Conservation (phyloP, 1,140 invertebrate genomes). For the Sycobia sp. region DNA sequence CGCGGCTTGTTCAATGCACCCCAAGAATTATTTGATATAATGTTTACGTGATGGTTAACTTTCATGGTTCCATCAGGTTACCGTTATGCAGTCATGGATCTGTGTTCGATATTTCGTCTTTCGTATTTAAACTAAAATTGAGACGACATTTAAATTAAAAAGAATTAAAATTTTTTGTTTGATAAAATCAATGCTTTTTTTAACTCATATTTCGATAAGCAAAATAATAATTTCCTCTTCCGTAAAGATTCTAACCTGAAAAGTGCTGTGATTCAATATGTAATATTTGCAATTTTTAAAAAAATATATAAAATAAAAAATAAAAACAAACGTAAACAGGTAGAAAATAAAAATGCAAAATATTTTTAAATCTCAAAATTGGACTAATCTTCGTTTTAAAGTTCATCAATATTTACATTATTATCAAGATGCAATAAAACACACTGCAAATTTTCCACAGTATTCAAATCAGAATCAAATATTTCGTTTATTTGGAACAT, state of each 20-base stretch:
- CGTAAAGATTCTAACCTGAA: conserved; percentile 28
- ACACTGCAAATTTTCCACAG: conserved; percentile 1
- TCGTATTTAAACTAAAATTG: too few relatives aligned
- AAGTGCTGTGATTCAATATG: neutral
- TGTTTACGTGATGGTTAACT: too few relatives aligned
- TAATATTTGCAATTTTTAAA: conserved; percentile 1
- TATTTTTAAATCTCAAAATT: conserved; percentile 37
- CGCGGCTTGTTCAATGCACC: too few relatives aligned
- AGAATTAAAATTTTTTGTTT: too few relatives aligned
- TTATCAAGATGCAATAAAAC: neutral
- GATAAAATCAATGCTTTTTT: too few relatives aligned
- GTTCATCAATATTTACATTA: conserved; percentile 25
- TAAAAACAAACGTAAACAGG: neutral
- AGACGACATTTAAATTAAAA: too few relatives aligned
- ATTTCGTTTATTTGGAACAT: conserved; percentile 31
- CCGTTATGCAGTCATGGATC: too few relatives aligned
- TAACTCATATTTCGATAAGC: too few relatives aligned
- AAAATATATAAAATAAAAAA: conserved; percentile 4
- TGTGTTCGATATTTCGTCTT: too few relatives aligned
- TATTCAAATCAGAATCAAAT: conserved; percentile 22
- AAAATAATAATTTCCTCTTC: too few relatives aligned
- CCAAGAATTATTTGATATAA: too few relatives aligned
- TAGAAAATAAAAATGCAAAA: conserved; percentile 46
- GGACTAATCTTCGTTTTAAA: conserved; percentile 33
- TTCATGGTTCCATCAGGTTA: too few relatives aligned